These are phyloP conservation scores for Ispidina lecontei DNA, from an alignment of 2,797 vertebrate genomes.

Conservation along the genomic window DNA sequence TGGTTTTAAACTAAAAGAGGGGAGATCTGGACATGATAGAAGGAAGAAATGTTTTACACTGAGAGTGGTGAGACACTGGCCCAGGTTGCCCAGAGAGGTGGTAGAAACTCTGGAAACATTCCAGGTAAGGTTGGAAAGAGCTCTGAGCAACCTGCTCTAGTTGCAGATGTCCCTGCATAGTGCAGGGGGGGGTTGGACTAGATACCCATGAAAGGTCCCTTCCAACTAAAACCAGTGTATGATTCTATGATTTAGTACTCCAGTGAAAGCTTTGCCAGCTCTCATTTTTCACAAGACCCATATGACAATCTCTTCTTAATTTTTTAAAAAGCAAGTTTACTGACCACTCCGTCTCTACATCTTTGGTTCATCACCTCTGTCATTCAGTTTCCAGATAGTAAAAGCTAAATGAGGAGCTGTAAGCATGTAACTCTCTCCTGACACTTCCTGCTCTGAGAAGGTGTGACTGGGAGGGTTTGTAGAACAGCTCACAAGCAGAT, in stretches of 20 bases:
- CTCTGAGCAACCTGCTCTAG: neutral
- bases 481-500: neutral
- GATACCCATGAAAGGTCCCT: neutral
- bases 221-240: neutral
- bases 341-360: fast-evolving
- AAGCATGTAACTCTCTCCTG: neutral
- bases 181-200: neutral
- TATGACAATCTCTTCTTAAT: neutral
- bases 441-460: neutral
- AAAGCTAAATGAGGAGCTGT: neutral
- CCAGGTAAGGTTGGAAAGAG: neutral
- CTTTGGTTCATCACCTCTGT: neutral
- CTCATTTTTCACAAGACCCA: neutral
- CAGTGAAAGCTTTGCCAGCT: neutral
- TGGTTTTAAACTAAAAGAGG: neutral
- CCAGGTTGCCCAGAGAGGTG: neutral
- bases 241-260: neutral
- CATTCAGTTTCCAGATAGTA: neutral
- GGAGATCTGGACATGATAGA: neutral
- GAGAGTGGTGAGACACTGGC: neutral
- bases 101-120: neutral
- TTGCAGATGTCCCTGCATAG: neutral
- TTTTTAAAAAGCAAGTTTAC: neutral
- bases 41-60: neutral
- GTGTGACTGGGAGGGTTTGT: neutral